Conservation (phyloP, 1,140 invertebrate species). For the Hyphantria cunea region DNA sequence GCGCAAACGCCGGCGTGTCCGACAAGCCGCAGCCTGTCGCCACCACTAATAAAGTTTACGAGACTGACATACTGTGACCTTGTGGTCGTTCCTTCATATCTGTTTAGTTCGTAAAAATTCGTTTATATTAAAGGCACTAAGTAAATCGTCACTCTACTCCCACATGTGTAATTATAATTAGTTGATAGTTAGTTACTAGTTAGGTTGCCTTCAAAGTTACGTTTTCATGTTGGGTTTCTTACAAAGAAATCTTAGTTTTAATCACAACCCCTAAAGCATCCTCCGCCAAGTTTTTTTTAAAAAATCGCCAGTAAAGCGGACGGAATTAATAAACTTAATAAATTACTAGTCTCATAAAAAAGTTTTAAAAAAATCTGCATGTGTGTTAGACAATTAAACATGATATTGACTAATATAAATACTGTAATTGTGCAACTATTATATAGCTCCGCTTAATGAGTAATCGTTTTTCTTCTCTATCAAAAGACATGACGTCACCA, state of each 20-base stretch:
- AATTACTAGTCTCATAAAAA: neutral
- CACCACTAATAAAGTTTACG: conserved; percentile 88
- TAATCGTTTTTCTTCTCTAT: neutral
- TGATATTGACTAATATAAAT: conserved; percentile 20
- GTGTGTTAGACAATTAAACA: neutral
- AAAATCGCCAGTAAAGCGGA: too few relatives aligned
- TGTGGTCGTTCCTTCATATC: conserved; percentile 52
- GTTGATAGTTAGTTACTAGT: too few relatives aligned
- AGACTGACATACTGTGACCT: conserved; percentile 93
- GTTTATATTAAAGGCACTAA: conserved; percentile 19
- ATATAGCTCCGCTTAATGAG: neutral
- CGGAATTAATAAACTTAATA: too few relatives aligned
- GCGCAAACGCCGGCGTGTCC: conserved; percentile 4
- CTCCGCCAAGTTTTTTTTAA: too few relatives aligned
- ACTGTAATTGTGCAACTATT: neutral
- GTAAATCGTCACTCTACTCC: neutral
- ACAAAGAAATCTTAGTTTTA: too few relatives aligned
- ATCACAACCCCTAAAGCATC: too few relatives aligned
- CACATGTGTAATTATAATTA: neutral
- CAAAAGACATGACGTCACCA: too few relatives aligned
- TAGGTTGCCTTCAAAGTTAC: too few relatives aligned
- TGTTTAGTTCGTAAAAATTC: conserved; percentile 45
- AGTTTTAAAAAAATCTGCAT: conserved; percentile 1
- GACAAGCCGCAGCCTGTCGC: conserved; percentile 40
- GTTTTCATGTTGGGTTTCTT: too few relatives aligned